These are phyloP conservation scores for Myotis brandtii DNA, from an alignment of 2,113 vertebrate species.

Conservation along the genomic window DNA sequence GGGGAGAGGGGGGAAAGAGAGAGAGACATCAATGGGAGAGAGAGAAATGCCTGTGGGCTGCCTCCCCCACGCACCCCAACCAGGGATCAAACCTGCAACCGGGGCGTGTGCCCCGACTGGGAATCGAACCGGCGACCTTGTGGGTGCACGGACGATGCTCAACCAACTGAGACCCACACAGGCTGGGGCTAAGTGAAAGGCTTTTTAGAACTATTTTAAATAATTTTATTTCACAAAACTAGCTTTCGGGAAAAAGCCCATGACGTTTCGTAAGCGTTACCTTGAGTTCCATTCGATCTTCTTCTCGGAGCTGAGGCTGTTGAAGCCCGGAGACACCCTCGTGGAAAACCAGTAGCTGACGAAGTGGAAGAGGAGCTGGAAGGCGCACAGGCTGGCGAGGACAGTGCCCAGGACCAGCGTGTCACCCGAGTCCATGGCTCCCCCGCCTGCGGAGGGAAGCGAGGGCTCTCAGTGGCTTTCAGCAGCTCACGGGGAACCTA, in stretches of 20 bases:
- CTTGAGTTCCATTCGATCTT: slow-evolving; percentile 99
- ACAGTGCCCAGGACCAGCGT: slow-evolving; percentile 87
- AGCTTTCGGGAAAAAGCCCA: background rate
- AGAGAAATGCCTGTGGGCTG: too few relatives aligned
- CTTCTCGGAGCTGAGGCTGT: slow-evolving; percentile 91
- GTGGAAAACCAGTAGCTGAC: slow-evolving; percentile 93
- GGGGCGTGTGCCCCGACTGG: too few relatives aligned
- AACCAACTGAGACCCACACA: background rate
- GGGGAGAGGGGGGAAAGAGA: too few relatives aligned
- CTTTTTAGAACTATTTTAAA: slow-evolving; percentile 8
- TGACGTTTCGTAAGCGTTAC: slow-evolving; percentile 83
- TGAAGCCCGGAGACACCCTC: slow-evolving; percentile 91
- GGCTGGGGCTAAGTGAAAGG: background rate
- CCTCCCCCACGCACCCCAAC: background rate
- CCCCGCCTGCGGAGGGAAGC: slow-evolving; percentile 83
- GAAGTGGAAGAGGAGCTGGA: slow-evolving; percentile 95
- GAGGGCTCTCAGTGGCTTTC: background rate
- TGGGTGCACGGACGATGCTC: background rate
- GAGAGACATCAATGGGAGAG: too few relatives aligned
- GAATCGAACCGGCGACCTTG: too few relatives aligned
- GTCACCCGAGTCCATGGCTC: slow-evolving; percentile 93
- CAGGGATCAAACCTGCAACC: background rate
- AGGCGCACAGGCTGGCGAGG: slow-evolving; percentile 92
- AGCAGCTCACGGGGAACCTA: background rate
- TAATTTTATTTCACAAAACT: background rate